Base-by-base conservation (phyloP, 2,888 invertebrate species). In the Tuta absoluta region DNA sequence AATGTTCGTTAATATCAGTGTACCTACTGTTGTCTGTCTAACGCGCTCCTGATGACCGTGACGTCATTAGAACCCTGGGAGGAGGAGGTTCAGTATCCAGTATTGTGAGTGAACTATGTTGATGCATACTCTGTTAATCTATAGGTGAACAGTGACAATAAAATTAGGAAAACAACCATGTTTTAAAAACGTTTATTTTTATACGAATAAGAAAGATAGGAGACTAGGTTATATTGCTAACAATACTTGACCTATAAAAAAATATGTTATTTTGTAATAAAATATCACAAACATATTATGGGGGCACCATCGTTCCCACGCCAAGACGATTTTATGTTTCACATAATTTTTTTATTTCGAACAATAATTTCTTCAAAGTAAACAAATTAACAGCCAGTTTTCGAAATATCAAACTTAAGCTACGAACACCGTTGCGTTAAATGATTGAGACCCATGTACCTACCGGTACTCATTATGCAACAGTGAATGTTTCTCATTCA, bases 1-100 rank as follows among this genome's bases (percentile, higher is more conserved):
- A 72, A 65, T 21, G 38, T 61, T 38, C 62, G 73, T 88, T 79
- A 87, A 45, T 60, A 45, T 24, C n/a, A 33, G 33, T 33, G 10
- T 33, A n/a, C n/a, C n/a, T n/a, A 5, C 33, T 33, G 33, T 3
- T 33, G 33, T 33, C 10, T 8, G 33, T 33, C 33, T 33, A 10
- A 33, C 33, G 33, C 33, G 8, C 1, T 33, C 4, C 33, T 33
- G 33, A 33, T 33, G 33, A 33, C 33, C 33, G 10, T 8, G 33
- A 33, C 8, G 33, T 10, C 33, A 8, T 5, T 8, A 33, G 33
- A 33, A 8, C 33, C 33, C 4, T 33, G 33, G 33, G 33, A 33
- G 33, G 33, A 8, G 33, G 8, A 7, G 8, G 33, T n/a, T n/a
- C n/a, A n/a, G n/a, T n/a, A n/a, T n/a, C n/a, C n/a, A n/a, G n/a